A percentile compares a stretch with the other conserved stretches of the same genome.
Conservation (phyloP, 1,140 invertebrate species). For the Zaprionus ghesquierei region DNA sequence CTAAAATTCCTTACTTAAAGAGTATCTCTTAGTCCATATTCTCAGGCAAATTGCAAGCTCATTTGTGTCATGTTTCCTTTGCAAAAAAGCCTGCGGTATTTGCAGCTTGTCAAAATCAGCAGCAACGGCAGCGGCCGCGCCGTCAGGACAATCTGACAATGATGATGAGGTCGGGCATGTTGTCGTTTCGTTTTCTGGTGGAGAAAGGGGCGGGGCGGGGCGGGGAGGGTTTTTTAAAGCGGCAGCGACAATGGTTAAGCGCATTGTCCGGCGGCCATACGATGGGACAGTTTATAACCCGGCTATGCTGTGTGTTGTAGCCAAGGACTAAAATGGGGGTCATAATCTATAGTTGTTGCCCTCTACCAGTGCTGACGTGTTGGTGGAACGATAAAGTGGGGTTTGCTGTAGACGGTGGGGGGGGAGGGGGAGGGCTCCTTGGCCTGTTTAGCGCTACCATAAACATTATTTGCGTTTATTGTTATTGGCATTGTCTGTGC, state of each 20-base stretch:
- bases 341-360: constrained; percentile 39
- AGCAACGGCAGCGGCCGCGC: not conserved
- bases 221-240: constrained; percentile 30
- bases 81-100: constrained; percentile 41
- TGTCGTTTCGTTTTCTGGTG: not conserved
- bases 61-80: constrained; percentile 29
- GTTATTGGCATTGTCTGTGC: constrained; percentile 77
- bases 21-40: not conserved
- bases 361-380: not conserved
- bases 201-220: too few species aligned
- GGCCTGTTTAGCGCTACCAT: constrained; percentile 69
- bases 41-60: not conserved
- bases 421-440: not conserved
- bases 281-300: constrained; percentile 39
- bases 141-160: constrained; percentile 11
- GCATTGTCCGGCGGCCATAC: constrained; percentile 41
- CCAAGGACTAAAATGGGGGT: constrained; percentile 23
- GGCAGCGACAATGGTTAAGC: constrained; percentile 23
- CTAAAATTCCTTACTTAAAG: not conserved
- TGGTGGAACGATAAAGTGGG: not conserved
- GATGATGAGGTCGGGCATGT: constrained; percentile 25
- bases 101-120: constrained; percentile 53
- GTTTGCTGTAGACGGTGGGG: not conserved
- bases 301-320: constrained; percentile 2
- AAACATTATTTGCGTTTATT: constrained; percentile 80